These are phyloP conservation scores for Drosophila tropicalis DNA, from an alignment of 1,140 invertebrate genomes.

Conservation along the genomic window DNA sequence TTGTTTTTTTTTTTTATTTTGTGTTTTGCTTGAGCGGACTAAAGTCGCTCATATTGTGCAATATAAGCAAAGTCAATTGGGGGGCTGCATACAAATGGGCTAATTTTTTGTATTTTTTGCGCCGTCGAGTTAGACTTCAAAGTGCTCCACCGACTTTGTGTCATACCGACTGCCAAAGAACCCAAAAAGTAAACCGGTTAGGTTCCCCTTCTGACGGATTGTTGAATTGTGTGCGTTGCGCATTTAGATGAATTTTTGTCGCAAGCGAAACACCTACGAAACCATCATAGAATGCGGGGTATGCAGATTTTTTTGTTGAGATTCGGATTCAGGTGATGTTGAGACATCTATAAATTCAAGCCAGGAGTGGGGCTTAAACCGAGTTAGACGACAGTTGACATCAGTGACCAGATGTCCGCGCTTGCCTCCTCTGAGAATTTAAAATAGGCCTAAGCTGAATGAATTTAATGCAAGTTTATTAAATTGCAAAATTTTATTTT, in stretches of 20 bases:
- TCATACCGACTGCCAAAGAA: conserved; percentile 60
- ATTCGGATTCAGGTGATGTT: conserved; percentile 52
- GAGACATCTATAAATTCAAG: conserved; percentile 73
- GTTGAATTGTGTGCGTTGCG: conserved; percentile 54
- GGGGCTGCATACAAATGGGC: conserved; percentile 82
- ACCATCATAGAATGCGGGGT: conserved; percentile 11
- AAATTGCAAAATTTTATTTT: conserved; percentile 15
- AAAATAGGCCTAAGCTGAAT: conserved; percentile 54
- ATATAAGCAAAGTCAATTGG: conserved; percentile 68
- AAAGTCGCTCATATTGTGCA: conserved; percentile 76
- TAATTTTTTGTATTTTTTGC: conserved; percentile 60
- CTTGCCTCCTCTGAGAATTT: conserved; percentile 69
- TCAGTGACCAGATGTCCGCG: conserved; percentile 32
- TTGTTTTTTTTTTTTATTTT: conserved; percentile 7
- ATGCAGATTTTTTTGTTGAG: conserved; percentile 58
- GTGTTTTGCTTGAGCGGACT: conserved; percentile 23
- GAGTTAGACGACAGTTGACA: conserved; percentile 42
- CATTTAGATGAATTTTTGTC: conserved; percentile 77
- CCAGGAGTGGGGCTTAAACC: conserved; percentile 52
- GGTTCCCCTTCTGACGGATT: conserved; percentile 28
- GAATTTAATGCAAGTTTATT: not conserved
- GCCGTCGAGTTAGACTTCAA: conserved; percentile 51
- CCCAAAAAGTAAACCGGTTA: conserved; percentile 77
- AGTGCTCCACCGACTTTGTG: conserved; percentile 31
- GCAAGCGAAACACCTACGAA: conserved; percentile 67